A percentile compares a stretch with the other conserved stretches of the same genome.
Evolutionary conservation across 2,113 vertebrate genomes (phyloP).

Genomic region (Strigops habroptila): DNA sequence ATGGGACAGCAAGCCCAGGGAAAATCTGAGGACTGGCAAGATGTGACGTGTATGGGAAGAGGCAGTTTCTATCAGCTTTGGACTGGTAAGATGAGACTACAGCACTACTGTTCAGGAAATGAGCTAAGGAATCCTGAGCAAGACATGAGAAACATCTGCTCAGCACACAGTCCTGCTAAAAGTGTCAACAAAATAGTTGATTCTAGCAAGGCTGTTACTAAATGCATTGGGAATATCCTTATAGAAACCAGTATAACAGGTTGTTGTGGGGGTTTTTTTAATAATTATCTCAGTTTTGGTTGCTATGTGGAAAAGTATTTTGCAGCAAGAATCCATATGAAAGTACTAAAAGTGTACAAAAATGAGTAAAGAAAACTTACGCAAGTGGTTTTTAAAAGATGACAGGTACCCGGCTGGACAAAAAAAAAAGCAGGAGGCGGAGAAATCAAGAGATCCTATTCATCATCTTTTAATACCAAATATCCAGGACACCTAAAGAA

Average conservation of each 20-base stretch:
- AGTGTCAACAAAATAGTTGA: neutral
- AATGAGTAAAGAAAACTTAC: neutral
- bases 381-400: neutral
- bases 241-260: neutral
- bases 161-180: neutral
- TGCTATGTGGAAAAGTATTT: neutral
- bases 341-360: neutral
- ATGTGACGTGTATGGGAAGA: accelerated
- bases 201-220: neutral
- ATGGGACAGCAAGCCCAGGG: neutral
- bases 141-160: neutral
- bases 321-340: neutral
- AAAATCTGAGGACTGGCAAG: neutral
- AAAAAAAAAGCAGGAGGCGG: neutral
- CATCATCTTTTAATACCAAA: neutral
- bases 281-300: neutral
- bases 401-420: neutral
- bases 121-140: neutral
- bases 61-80: neutral
- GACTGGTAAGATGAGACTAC: too few relatives aligned
- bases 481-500: neutral
- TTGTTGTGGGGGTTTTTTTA: neutral
- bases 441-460: neutral
- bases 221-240: neutral
- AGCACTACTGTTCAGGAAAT: neutral